Conservation (phyloP, 2,888 invertebrate genomes). For the Teleogryllus oceanicus region DNA sequence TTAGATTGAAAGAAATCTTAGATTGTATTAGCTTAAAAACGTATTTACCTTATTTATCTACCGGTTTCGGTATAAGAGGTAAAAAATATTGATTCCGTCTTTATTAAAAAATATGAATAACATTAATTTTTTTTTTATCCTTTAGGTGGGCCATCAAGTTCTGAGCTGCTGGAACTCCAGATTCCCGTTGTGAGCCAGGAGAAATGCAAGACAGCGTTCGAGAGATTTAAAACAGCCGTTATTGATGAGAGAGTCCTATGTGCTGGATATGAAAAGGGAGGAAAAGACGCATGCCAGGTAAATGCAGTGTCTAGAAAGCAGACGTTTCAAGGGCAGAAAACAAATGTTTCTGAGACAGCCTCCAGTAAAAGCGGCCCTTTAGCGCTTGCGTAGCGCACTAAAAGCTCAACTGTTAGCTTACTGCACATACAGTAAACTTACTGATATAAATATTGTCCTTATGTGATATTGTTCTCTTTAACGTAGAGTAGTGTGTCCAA, state of each 20-base stretch:
- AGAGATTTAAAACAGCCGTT: slow-evolving; percentile 52
- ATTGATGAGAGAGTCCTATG: slow-evolving; percentile 66
- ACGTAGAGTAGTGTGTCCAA: no score
- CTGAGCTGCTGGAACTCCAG: slow-evolving; percentile 63
- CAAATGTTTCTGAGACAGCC: no score
- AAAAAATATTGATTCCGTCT: no score
- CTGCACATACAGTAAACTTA: background rate
- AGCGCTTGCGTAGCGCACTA: no score
- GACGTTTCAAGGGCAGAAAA: no score
- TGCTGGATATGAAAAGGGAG: slow-evolving; percentile 63
- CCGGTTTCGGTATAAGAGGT: no score
- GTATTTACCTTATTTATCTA: no score
- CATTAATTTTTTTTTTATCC: background rate
- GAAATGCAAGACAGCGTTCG: slow-evolving; percentile 59
- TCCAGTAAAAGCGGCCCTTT: no score
- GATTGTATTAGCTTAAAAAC: no score
- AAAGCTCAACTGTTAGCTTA: background rate
- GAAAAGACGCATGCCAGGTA: slow-evolving; percentile 70
- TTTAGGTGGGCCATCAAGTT: slow-evolving; percentile 65
- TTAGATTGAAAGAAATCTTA: no score
- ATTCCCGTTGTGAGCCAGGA: slow-evolving; percentile 64
- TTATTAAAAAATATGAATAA: background rate
- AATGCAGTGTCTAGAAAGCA: slow-evolving; percentile 23
- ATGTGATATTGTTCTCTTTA: no score
- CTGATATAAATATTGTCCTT: no score